Evolutionary conservation across 2,113 vertebrate genomes (phyloP), one percentile per base, ranked within the genome.

Genomic region (Cephalopterus ornatus): DNA sequence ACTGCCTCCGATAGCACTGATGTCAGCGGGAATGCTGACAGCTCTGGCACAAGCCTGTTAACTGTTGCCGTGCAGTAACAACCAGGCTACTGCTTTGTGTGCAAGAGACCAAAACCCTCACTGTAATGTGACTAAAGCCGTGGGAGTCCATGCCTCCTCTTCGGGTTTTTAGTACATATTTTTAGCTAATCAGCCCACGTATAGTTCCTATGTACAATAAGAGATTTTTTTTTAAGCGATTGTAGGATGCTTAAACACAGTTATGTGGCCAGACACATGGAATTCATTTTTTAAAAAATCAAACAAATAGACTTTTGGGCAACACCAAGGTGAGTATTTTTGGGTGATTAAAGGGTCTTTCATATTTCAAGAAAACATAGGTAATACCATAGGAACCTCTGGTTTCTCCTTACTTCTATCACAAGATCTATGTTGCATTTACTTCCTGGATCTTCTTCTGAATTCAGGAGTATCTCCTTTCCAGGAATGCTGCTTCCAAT

Each of bases 21-120:
- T 96, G 96, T 97, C 96, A 97, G 91, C 66, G 0, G 80, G 65
- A 92, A 58, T 1, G 68, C 93, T 72, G 84, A 85, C 72, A 92
- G 93, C 62, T 5, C 78, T 9, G 72, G 75, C 79, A 46, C 56
- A 32, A 55, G 47, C 6, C 1, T 1, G 35, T 96, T 97, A 97
- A 97, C 97, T 58, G 28, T 92, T 96, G 74, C 95, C 0, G 46
- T 37, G 65, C 97, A 70, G 49, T 6, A 49, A 52, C 47, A 11
- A 30, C 23, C 4, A 14, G 5, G 2, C 77, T 83, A 2, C 5
- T 62, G 47, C 42, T 65, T 7, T 27, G 11, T 26, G 50, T 13
- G 65, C 55, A 32, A 32, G 66, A 23, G 11, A 50, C 18, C 50
- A 76, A 77, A 80, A 15, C 30, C 16, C 50, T 67, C 2, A 28